Base-by-base conservation (phyloP, 2,888 invertebrate species). In the Drosophila tripunctata region DNA sequence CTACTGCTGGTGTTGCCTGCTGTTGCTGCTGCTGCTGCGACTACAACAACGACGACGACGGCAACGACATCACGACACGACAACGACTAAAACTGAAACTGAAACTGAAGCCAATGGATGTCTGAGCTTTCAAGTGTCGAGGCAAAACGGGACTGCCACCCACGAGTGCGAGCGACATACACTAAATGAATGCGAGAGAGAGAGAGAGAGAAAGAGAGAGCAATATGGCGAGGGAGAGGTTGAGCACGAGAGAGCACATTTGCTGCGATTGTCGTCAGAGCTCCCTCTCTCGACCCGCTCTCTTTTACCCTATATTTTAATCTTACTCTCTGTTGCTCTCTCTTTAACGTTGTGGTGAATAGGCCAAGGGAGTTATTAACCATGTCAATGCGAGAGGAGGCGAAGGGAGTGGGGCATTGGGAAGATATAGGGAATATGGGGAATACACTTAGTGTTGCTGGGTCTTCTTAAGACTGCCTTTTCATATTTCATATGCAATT, bases 61-160 rank as follows among this genome's bases (percentile, higher is more conserved):
- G 71, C 81, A 75, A 82, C 87, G 83, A 82, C 80, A 89, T 88
- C 90, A 89, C 90, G 89, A 89, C 90, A 89, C 90, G 88, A 89
- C 90, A 86, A 87, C 88, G 89, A 88, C 88, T 89, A 66, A 79
- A 74, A 61, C 62, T 63, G 64, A 66, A 76, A 74, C 78, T 73
- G 73, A 75, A 76, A 67, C 61, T 65, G 64, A 70, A 67, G 58
- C 64, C 58, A 66, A 50, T 38, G 38, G 41, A 52, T 31, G 52
- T 41, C 41, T 52, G 58, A 63, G 70, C 74, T 67, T 70, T 74
- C 74, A 70, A 73, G 55, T 44, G 74, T 74, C 68, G 70, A 70
- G 74, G 74, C 63, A 62, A 27, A 27, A 27, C 40, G 17, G 8
- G 30, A n/a, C n/a, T n/a, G n/a, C 64, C 60, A 64, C 56, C 64